Conservation (phyloP, 2,888 invertebrate species). For the Epinotia ramella region DNA sequence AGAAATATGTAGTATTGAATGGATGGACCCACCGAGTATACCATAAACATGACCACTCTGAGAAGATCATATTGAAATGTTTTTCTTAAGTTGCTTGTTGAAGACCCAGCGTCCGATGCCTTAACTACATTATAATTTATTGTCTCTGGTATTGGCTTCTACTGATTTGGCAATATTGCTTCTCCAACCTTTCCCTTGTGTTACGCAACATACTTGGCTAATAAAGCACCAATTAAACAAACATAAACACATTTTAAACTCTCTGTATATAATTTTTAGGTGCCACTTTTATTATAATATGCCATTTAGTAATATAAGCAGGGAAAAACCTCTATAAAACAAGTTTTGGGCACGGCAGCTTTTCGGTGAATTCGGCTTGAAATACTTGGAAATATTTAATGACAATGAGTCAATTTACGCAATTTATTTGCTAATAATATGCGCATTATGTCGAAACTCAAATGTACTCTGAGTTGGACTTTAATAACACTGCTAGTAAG, state of each 20-base stretch:
- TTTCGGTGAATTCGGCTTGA: slow-evolving; percentile 30
- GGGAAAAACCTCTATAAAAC: slow-evolving; percentile 13
- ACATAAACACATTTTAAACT: slow-evolving; percentile 2
- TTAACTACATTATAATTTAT: too few relatives aligned
- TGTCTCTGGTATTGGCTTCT: too few relatives aligned
- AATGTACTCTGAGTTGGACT: neutral
- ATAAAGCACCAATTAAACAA: neutral
- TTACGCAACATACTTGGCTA: slow-evolving; percentile 7
- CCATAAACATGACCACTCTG: too few relatives aligned
- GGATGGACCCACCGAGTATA: too few relatives aligned
- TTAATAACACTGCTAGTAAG: neutral
- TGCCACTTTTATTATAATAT: slow-evolving; percentile 4
- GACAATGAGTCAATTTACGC: slow-evolving; percentile 16
- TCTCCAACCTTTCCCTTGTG: neutral
- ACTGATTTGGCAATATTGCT: slow-evolving; percentile 5
- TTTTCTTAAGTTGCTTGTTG: too few relatives aligned
- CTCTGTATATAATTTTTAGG: neutral
- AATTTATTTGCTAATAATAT: neutral
- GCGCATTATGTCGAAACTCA: neutral
- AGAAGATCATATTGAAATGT: too few relatives aligned
- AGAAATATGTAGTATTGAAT: too few relatives aligned
- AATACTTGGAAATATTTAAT: slow-evolving; percentile 31
- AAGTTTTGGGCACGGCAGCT: slow-evolving; percentile 8
- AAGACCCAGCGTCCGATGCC: too few relatives aligned
- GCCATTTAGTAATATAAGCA: slow-evolving; percentile 20